phyloP scores from a whole-genome alignment of 30 jellyfish, hydroid and myxozoan species.

The Aurelia sp. region DNA sequence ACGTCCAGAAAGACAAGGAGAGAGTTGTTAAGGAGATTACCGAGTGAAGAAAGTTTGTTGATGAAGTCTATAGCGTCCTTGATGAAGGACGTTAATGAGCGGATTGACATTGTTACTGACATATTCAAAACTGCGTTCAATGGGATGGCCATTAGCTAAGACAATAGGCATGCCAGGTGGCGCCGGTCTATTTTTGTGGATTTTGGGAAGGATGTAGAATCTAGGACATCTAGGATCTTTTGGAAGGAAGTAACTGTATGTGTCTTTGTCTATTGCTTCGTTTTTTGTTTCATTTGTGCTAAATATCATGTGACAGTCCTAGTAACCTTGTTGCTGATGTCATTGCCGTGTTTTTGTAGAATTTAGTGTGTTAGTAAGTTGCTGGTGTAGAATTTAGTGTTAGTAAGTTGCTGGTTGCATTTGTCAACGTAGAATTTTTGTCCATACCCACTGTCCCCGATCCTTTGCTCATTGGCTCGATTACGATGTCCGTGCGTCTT shows the following conservation, averaged over 20 bases:
- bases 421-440: slow-evolving; percentile 4
- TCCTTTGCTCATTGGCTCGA: background rate
- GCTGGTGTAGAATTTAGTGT: slow-evolving; percentile 10
- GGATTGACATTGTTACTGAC: slow-evolving; percentile 20
- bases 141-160: slow-evolving; percentile 15
- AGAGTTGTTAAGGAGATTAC: slow-evolving; percentile 5
- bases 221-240: slow-evolving; percentile 11
- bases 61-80: slow-evolving; percentile 5
- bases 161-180: slow-evolving; percentile 19
- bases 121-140: slow-evolving; percentile 44
- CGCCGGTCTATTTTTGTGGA: background rate
- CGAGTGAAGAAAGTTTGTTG: background rate
- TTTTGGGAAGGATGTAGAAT: slow-evolving; percentile 28
- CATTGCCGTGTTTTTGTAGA: slow-evolving; percentile 10
- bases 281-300: slow-evolving; percentile 7
- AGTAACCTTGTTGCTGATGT: slow-evolving; percentile 18
- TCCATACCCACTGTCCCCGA: slow-evolving; percentile 1
- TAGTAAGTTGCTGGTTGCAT: slow-evolving; percentile 15
- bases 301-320: slow-evolving; percentile 12
- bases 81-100: slow-evolving; percentile 7
- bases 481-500: background rate
- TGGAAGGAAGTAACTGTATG: background rate
- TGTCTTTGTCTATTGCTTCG: slow-evolving; percentile 24
- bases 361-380: too few species aligned
- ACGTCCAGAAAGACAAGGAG: slow-evolving; percentile 15